A percentile compares a stretch with the other conserved stretches of the same genome.
Conservation (phyloP, 2,888 invertebrate genomes). For the Cataglyphis altisquamis region DNA sequence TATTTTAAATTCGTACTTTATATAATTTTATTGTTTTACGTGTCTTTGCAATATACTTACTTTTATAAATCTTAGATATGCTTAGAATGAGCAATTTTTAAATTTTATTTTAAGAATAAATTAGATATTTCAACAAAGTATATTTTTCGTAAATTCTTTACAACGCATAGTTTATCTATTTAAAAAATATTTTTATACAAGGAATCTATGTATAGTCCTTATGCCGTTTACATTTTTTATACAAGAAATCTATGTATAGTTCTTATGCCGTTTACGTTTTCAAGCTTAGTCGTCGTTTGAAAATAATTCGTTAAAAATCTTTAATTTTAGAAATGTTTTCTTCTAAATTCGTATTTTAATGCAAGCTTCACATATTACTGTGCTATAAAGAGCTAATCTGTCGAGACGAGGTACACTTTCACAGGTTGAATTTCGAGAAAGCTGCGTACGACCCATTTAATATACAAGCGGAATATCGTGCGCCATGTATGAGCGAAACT, state of each 20-base stretch:
- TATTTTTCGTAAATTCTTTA: neutral
- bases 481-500: conserved; percentile 42
- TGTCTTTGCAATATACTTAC: neutral
- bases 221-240: no score
- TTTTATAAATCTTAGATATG: neutral
- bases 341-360: conserved; percentile 5
- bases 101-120: neutral
- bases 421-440: conserved; percentile 50
- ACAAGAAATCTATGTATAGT: no score
- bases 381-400: conserved; percentile 47
- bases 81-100: neutral
- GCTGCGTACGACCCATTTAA: conserved; percentile 54
- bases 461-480: conserved; percentile 45
- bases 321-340: neutral
- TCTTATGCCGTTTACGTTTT: neutral
- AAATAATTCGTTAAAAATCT: conserved; percentile 3
- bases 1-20: neutral
- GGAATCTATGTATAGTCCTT: no score
- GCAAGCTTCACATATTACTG: conserved; percentile 10
- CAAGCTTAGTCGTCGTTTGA: neutral
- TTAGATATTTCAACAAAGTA: neutral
- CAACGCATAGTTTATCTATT: neutral
- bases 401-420: conserved; percentile 29
- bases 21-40: neutral
- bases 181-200: neutral